Evolutionary conservation across 2,113 vertebrate species (phyloP), one percentile per base, ranked within the genome.

Genomic region (Hoplias malabaricus): DNA sequence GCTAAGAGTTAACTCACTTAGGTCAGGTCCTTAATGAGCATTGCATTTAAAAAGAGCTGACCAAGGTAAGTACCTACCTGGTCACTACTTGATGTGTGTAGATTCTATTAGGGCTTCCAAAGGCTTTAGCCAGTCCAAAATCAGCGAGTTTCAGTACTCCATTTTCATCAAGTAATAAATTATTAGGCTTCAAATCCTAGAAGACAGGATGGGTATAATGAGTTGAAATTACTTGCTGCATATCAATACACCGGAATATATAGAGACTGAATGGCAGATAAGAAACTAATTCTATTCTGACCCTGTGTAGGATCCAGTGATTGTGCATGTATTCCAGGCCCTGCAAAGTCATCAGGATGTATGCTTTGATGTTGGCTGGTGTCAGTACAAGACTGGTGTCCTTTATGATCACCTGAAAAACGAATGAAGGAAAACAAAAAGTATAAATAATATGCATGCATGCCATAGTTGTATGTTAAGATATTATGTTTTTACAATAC

Each of bases 1-100:
- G n/a, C n/a, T n/a, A n/a, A n/a, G n/a, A n/a, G n/a, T n/a, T n/a
- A n/a, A n/a, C n/a, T n/a, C n/a, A n/a, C n/a, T n/a, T n/a, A n/a
- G n/a, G n/a, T n/a, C n/a, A n/a, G n/a, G n/a, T n/a, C 12, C 27
- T 27, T 2, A 1, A 27, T 21, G 10, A 38, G 14, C 21, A 66
- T 29, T 14, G 10, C 16, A 65, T 12, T 14, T 6, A 25, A 77
- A 77, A 36, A 61, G 0, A 50, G 66, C 40, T 69, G 7, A n/a
- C 46, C 10, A 25, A 19, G 2, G 13, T 34, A 50, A 9, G 16
- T 48, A 67, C 38, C 43, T 86, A 98, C 98, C 97, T 96, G 86
- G 98, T 99, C 80, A 99, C 98, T 73, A 98, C 98, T 82, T 99
- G 98, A 86, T 99, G 97, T 1, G 96, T 99, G 82, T 99, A 98